Evolutionary conservation across 30 jellyfish, hydroid and myxozoan species (phyloP), one percentile per base, ranked within the genome.

Genomic region (Cassiopea xamachana): DNA sequence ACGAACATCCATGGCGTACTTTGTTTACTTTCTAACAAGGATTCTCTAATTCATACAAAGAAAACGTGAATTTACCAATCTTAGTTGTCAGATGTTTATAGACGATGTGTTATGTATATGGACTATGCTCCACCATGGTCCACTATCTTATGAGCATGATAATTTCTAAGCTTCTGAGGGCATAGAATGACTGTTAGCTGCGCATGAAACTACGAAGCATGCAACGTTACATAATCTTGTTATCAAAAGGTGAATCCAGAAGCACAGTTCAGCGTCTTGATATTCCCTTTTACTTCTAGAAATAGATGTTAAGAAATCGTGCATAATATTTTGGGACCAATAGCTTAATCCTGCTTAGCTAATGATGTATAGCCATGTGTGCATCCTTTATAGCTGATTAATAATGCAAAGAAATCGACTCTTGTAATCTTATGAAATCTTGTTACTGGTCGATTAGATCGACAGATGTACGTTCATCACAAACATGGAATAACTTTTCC

Each of bases 301-400:
- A 80, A 19, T 61, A 43, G 43, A 59, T 12, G 46, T 80, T 80
- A 19, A 59, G 89, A 51, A 71, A n/a, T 82, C 73, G 90, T 61
- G 90, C n/a, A 9, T 50, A 50, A 46, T 82, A 83, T 82, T 82
- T 82, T 82, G 90, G 69, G 82, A 82, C 83, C 82, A 60, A 43
- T 46, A 45, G 69, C 82, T 64, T 60, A 82, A 60, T 71, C 81
- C 46, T 39, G 90, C 67, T 82, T 82, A 46, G 19, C 83, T 44
- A 82, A 82, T 79, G 82, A 82, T 82, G 46, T 39, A 16, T 48
- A 74, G 90, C 90, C 90, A 82, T 82, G 73, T 68, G 90, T 79
- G n/a, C 76, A 67, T 47, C 77, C 75, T 67, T 50, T 46, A 69
- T 82, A 46, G 69, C 48, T 64, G 15, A 69, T 82, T 17, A 82